Percentiles rank a stretch among this genome's conserved stretches.
phyloP scores from a whole-genome alignment of 2,113 vertebrate species.

The Mesoclemmys tuberculata region DNA sequence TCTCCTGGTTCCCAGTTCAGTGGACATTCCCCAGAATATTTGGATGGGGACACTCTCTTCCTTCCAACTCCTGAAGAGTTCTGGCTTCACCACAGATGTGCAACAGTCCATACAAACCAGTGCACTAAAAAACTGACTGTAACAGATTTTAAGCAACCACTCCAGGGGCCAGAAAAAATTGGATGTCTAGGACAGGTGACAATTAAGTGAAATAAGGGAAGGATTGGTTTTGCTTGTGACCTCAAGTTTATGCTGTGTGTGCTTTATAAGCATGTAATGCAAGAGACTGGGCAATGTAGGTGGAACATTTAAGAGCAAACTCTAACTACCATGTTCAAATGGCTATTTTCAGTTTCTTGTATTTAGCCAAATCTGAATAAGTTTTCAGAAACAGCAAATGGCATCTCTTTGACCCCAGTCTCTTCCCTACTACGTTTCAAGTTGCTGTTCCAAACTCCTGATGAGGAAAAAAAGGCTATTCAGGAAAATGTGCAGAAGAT shows the following conservation, averaged over 20 bases:
- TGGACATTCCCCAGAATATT: rapidly evolving
- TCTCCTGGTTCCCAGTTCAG: background rate
- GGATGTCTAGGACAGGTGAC: rapidly evolving
- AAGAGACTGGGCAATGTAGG: background rate
- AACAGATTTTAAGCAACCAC: too few relatives aligned
- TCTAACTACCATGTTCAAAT: background rate
- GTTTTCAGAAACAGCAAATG: rapidly evolving
- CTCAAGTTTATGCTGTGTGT: rapidly evolving
- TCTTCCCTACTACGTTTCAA: background rate
- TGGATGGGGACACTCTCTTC: rapidly evolving
- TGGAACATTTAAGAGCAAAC: background rate
- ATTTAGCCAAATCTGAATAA: background rate
- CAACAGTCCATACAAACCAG: background rate
- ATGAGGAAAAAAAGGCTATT: background rate
- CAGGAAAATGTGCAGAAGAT: background rate
- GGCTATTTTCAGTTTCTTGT: background rate
- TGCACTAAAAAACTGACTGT: rapidly evolving
- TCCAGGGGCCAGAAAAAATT: background rate
- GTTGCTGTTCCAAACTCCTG: background rate
- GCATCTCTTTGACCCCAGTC: background rate
- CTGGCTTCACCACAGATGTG: rapidly evolving
- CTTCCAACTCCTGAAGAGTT: rapidly evolving
- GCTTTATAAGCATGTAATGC: rapidly evolving
- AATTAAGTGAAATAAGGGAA: background rate
- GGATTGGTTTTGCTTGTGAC: rapidly evolving